A percentile compares a stretch with the other conserved stretches of the same genome.
Evolutionary conservation across 2,797 vertebrate genomes (phyloP).

Genomic region (Leptatherina wallacei): DNA sequence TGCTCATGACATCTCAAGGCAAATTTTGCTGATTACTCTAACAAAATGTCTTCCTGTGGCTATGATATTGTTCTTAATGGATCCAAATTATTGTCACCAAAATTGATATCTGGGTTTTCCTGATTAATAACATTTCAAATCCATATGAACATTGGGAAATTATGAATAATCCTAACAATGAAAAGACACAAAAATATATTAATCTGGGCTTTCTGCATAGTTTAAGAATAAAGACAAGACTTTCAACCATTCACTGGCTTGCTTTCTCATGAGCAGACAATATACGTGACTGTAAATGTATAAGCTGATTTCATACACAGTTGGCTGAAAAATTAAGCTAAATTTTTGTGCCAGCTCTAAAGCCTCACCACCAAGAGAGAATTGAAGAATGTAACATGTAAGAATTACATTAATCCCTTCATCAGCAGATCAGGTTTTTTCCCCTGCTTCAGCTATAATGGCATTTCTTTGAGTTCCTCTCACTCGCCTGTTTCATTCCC

Average conservation of each 20-base stretch:
- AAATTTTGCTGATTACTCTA: too few relatives aligned
- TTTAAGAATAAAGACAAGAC: background rate
- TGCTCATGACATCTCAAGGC: too few relatives aligned
- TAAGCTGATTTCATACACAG: slow-evolving; percentile 44
- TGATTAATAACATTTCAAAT: too few relatives aligned
- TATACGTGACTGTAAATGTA: slow-evolving; percentile 22
- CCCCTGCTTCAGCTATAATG: slow-evolving; percentile 28
- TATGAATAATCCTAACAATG: too few relatives aligned
- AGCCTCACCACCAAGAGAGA: slow-evolving; percentile 10
- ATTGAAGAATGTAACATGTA: slow-evolving; percentile 50
- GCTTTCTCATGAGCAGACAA: slow-evolving; percentile 14
- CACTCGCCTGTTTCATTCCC: slow-evolving; percentile 59
- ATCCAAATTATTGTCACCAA: too few relatives aligned
- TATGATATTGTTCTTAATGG: too few relatives aligned
- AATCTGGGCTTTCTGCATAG: too few relatives aligned
- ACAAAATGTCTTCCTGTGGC: too few relatives aligned
- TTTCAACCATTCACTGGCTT: background rate
- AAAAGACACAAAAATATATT: too few relatives aligned
- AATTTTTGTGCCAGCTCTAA: slow-evolving; percentile 22
- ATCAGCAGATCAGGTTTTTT: slow-evolving; percentile 57
- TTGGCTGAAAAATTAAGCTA: slow-evolving; percentile 33
- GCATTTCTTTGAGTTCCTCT: slow-evolving; percentile 65
- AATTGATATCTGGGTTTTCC: too few relatives aligned
- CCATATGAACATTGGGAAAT: too few relatives aligned
- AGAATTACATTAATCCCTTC: slow-evolving; percentile 67